Evolutionary conservation across 2,797 vertebrate species (phyloP).

Genomic region (Tapirus indicus): DNA sequence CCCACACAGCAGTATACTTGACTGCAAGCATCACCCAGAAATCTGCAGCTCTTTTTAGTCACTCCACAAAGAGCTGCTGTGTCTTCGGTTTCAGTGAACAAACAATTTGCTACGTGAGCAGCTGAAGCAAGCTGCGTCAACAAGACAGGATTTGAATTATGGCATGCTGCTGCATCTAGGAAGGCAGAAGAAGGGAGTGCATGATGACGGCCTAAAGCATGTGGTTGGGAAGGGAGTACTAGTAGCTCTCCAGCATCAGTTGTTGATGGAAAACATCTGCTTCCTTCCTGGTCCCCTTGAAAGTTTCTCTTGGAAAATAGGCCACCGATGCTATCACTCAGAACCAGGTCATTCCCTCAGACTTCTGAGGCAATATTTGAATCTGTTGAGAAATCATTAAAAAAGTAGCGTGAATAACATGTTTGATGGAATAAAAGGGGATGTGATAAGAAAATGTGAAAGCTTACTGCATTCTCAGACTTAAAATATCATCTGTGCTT

Average conservation of each 20-base stretch:
- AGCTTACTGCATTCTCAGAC: slow-evolving; percentile 68
- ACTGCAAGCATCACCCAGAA: slow-evolving; percentile 71
- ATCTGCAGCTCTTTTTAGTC: slow-evolving; percentile 79
- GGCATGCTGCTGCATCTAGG: slow-evolving; percentile 83
- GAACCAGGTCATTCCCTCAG: slow-evolving; percentile 77
- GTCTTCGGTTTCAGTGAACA: slow-evolving; percentile 83
- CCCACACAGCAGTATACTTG: neutral
- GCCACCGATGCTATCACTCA: slow-evolving; percentile 67
- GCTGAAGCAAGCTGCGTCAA: slow-evolving; percentile 90
- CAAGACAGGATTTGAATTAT: slow-evolving; percentile 88
- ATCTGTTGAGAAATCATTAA: slow-evolving; percentile 78
- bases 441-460: slow-evolving; percentile 73
- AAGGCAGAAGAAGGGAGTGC: slow-evolving; percentile 86
- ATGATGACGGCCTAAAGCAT: slow-evolving; percentile 84
- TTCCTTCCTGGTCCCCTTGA: slow-evolving; percentile 78
- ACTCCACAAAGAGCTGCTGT: slow-evolving; percentile 85
- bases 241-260: slow-evolving; percentile 80
- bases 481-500: slow-evolving; percentile 77
- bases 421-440: slow-evolving; percentile 39
- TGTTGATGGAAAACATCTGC: slow-evolving; percentile 89
- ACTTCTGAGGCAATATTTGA: slow-evolving; percentile 76
- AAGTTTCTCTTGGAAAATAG: slow-evolving; percentile 81
- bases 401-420: slow-evolving; percentile 27
- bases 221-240: slow-evolving; percentile 85
- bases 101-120: slow-evolving; percentile 86